Conservation (phyloP, 2,888 invertebrate genomes). For the Hypercompe scribonia region DNA sequence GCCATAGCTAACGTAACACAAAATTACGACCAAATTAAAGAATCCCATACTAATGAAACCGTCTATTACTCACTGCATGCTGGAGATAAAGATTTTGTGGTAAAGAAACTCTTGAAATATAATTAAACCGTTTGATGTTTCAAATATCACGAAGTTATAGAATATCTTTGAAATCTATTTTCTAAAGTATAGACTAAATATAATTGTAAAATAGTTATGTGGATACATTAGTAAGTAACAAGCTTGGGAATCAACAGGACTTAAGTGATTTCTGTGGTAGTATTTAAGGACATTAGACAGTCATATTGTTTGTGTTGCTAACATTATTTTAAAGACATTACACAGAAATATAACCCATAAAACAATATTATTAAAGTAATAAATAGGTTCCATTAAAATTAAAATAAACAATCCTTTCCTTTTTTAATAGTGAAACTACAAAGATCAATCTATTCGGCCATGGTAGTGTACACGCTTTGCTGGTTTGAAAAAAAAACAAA, state of each 20-base stretch:
- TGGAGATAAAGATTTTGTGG: conserved; percentile 20
- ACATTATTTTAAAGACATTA: neutral
- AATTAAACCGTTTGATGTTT: conserved; percentile 20
- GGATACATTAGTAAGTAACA: neutral
- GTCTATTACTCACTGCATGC: conserved; percentile 50
- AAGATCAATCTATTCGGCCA: neutral
- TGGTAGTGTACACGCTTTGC: neutral
- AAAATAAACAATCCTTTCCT: too few relatives aligned
- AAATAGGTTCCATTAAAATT: neutral
- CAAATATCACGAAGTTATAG: neutral
- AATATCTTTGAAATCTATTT: neutral
- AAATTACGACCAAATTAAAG: conserved; percentile 66
- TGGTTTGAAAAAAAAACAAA: neutral
- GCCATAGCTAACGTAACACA: conserved; percentile 53
- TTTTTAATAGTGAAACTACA: neutral
- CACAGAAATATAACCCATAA: neutral
- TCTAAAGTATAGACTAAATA: neutral
- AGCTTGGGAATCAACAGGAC: neutral
- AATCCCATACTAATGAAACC: conserved; percentile 64
- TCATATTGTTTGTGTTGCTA: neutral
- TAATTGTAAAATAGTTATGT: neutral
- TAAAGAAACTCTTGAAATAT: conserved; percentile 21
- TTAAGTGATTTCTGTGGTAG: neutral
- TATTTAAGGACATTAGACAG: neutral
- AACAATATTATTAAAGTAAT: neutral